phyloP scores from a whole-genome alignment of 2,113 vertebrate genomes.

The Sisor rabdophorus region DNA sequence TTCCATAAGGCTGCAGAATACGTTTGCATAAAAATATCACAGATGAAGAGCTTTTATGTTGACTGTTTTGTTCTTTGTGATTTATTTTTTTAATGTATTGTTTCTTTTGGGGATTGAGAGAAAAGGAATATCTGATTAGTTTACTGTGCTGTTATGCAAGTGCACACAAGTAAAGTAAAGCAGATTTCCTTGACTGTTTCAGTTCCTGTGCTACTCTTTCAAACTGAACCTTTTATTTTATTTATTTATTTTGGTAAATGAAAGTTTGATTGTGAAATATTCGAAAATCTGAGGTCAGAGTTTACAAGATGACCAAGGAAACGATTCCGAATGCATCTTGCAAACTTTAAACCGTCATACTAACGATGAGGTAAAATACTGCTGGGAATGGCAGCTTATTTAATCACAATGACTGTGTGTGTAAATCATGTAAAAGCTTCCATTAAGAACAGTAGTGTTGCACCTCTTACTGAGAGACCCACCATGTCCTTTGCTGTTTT shows the following conservation, averaged over 20 bases:
- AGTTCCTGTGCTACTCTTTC: constrained; percentile 83
- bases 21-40: constrained; percentile 81
- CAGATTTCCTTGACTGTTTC: constrained; percentile 86
- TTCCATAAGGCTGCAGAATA: constrained; percentile 99
- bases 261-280: constrained; percentile 71
- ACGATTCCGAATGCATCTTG: constrained; percentile 88
- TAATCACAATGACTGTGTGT: constrained; percentile 52
- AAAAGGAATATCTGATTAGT: constrained; percentile 85
- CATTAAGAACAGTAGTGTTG: constrained; percentile 93
- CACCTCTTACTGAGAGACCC: constrained; percentile 76
- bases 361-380: constrained; percentile 93
- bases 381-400: constrained; percentile 93
- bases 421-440: constrained; percentile 79
- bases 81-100: constrained; percentile 62
- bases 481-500: constrained; percentile 52
- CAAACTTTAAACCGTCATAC: constrained; percentile 89
- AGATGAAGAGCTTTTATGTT: constrained; percentile 85
- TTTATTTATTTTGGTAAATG: constrained; percentile 72
- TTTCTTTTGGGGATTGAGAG: constrained; percentile 85
- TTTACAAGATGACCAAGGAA: constrained; percentile 88
- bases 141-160: constrained; percentile 81
- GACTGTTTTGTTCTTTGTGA: constrained; percentile 74
- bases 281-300: constrained; percentile 75
- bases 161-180: constrained; percentile 81
- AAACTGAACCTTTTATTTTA: constrained; percentile 54